Evolutionary conservation across 2,113 vertebrate species (phyloP).

Genomic region (Eudyptes chrysolophus): DNA sequence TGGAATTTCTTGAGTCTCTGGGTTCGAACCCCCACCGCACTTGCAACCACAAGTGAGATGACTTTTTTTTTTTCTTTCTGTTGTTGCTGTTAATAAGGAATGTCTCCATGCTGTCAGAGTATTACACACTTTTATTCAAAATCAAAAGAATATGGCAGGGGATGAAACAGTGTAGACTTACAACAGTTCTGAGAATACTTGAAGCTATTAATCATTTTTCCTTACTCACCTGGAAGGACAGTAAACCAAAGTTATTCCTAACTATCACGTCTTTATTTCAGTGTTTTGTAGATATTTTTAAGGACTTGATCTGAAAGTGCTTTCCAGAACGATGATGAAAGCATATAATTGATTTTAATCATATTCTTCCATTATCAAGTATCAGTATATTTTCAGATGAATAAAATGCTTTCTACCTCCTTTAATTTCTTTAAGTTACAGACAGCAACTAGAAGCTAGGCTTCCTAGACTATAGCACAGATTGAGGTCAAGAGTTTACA

Average conservation of each 20-base stretch:
- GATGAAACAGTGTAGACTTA: not conserved
- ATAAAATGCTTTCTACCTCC: not conserved
- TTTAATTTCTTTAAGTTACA: conserved; percentile 29
- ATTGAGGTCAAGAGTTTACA: conserved; percentile 39
- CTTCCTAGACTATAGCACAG: not conserved
- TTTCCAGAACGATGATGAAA: not conserved
- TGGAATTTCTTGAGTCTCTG: not conserved
- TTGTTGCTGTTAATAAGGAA: not conserved
- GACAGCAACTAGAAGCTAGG: not conserved
- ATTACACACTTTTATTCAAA: not conserved
- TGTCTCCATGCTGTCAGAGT: not conserved
- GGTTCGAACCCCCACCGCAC: not conserved
- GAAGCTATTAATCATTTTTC: not conserved
- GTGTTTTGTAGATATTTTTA: not conserved
- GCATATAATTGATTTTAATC: not conserved
- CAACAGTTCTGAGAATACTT: not conserved
- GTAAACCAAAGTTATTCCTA: not conserved
- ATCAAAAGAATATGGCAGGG: not conserved
- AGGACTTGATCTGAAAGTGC: not conserved
- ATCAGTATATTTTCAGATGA: not conserved
- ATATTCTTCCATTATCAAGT: not conserved
- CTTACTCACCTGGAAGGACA: not conserved
- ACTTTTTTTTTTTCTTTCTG: not conserved
- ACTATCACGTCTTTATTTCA: not conserved
- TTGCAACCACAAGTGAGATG: not conserved